Base-by-base conservation (phyloP, 2,113 vertebrate genomes). In the Syrrhaptes paradoxus region DNA sequence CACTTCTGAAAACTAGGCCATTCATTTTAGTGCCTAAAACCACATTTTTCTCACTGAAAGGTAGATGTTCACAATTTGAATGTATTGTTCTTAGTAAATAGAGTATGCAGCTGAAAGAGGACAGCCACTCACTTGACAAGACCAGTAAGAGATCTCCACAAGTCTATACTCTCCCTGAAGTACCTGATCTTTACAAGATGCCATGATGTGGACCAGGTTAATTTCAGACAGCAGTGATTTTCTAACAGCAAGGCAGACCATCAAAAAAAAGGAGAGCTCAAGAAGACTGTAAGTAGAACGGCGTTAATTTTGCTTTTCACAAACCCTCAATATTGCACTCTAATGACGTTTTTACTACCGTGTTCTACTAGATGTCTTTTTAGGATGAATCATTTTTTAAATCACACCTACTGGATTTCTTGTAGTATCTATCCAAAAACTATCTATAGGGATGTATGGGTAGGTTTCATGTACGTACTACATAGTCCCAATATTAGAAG, bases 381-480 rank as follows among this genome's bases (percentile, higher is more conserved):
- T 43, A 85, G 36, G 18, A 59, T 91, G n/a, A 92, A 45, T 51
- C 20, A 51, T 45, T 82, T 85, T 3, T 54, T 82, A 72, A 71
- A 68, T 74, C 52, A 65, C 21, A 91, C 17, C 58, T 70, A 79
- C 54, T 46, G n/a, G 58, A 82, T 57, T 73, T 85, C 32, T 76
- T 31, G 7, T 25, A 80, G 17, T 34, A 83, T 25, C 13, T 66
- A 55, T 17, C 32, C 77, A 77, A 93, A 77, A 86, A 18, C 6
- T 29, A 21, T 25, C 58, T 65, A 5, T 3, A 58, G 13, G 19
- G 90, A 62, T 17, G 17, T 51, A 77, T 9, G 16, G 19, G 20
- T 34, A 62, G 43, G 11, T 70, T 54, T 73, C 31, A 36, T 1
- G 1, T 34, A 46, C 0, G 0, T 41, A 25, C 6, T 49, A 55